Conservation (phyloP, 2,888 invertebrate genomes). For the Drosophila bunnanda region DNA sequence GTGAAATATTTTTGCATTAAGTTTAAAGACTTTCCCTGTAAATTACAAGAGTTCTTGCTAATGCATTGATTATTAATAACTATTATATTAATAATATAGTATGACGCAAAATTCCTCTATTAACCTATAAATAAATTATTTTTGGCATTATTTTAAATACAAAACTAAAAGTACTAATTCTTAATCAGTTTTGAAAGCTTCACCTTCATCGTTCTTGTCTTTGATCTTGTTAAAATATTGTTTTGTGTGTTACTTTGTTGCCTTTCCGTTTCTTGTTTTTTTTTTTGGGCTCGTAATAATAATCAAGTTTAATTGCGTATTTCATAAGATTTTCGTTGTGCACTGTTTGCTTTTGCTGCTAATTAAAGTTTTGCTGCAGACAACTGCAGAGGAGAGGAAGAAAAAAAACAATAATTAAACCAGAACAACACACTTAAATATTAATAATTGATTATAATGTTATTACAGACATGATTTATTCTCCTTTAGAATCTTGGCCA, state of each 20-base stretch:
- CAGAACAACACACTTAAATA: constrained; percentile 58
- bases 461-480: constrained; percentile 69
- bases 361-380: constrained; percentile 57
- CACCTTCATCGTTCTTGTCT: constrained; percentile 18
- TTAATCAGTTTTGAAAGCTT: neutral
- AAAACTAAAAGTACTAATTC: neutral
- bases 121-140: too few relatives aligned
- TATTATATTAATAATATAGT: too few relatives aligned
- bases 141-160: too few relatives aligned
- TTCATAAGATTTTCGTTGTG: constrained; percentile 75
- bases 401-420: constrained; percentile 50
- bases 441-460: constrained; percentile 70
- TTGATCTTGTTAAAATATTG: constrained; percentile 35
- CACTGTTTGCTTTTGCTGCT: constrained; percentile 75
- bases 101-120: neutral
- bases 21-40: constrained; percentile 39
- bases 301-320: constrained; percentile 64
- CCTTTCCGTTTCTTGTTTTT: constrained; percentile 11
- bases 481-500: constrained; percentile 69
- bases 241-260: constrained; percentile 2
- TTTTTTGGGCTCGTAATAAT: constrained; percentile 35
- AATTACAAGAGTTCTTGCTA: constrained; percentile 1
- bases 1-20: constrained; percentile 18
- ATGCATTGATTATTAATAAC: too few relatives aligned
- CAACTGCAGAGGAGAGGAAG: constrained; percentile 3